Conservation (phyloP, 2,797 vertebrate species). For the Phrynocephalus vlangalii region DNA sequence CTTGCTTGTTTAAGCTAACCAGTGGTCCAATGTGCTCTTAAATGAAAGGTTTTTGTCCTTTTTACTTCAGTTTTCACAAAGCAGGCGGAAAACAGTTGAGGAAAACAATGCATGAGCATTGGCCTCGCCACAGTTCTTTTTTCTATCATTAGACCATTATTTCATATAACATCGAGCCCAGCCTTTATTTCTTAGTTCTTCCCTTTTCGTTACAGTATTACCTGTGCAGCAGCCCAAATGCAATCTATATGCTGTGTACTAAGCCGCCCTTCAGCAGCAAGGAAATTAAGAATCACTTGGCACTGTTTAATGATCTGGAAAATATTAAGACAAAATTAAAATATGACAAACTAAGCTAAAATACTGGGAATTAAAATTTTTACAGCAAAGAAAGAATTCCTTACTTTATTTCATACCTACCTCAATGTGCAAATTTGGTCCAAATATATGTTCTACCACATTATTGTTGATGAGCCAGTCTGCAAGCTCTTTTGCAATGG, state of each 20-base stretch:
- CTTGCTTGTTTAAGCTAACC: not conserved
- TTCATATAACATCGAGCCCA: not conserved
- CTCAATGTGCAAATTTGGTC: constrained; percentile 98
- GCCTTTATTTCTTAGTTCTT: not conserved
- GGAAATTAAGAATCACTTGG: constrained; percentile 99
- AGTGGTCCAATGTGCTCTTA: not conserved
- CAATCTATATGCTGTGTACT: constrained; percentile 98
- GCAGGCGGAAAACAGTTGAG: too few relatives aligned
- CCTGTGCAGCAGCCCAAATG: constrained; percentile 99
- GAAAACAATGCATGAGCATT: too few relatives aligned
- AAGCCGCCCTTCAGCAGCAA: constrained; percentile 95
- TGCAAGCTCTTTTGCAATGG: constrained; percentile 95
- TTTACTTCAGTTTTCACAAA: not conserved
- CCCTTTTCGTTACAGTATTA: constrained; percentile 56
- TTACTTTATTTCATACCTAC: constrained; percentile 77
- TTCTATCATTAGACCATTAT: not conserved
- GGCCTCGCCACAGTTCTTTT: not conserved
- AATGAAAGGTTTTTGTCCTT: not conserved
- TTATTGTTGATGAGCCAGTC: constrained; percentile 96
- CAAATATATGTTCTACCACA: constrained; percentile 97
- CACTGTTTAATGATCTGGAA: constrained; percentile 99
- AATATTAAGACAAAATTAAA: constrained; percentile 55
- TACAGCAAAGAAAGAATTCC: not conserved
- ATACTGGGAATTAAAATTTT: not conserved
- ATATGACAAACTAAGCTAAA: constrained; percentile 30